Conservation (phyloP, 2,113 vertebrate genomes). For the Hystrix cristata region DNA sequence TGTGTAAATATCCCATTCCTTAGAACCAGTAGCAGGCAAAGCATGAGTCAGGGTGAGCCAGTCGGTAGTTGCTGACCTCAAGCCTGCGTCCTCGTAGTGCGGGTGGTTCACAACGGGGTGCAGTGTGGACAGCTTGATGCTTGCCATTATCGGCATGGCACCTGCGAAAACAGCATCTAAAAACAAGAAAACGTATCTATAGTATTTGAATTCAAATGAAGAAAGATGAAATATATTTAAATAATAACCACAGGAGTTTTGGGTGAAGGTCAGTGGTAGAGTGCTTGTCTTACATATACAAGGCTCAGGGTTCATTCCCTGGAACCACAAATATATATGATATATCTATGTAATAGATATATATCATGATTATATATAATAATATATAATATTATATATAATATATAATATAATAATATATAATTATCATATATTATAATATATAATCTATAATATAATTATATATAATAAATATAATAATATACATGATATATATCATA, state of each 20-base stretch:
- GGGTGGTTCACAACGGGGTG: conserved; percentile 97
- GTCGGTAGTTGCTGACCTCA: conserved; percentile 89
- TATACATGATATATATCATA: too few species aligned
- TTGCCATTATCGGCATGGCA: conserved; percentile 99
- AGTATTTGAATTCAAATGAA: neutral
- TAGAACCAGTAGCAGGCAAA: neutral
- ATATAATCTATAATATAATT: too few species aligned
- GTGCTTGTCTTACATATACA: neutral
- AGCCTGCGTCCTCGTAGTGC: conserved; percentile 96
- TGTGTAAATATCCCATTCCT: neutral
- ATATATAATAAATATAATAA: too few species aligned
- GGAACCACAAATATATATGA: neutral
- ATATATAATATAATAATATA: too few species aligned
- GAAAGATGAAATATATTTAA: neutral
- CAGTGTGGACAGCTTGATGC: conserved; percentile 95
- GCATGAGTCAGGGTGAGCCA: neutral
- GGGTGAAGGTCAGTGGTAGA: neutral
- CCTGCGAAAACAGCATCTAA: conserved; percentile 98
- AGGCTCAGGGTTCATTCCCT: neutral
- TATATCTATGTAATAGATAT: too few species aligned
- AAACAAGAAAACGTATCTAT: conserved; percentile 27
- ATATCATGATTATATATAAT: too few species aligned
- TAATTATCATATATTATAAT: too few species aligned
- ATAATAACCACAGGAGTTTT: neutral
- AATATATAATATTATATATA: too few species aligned